phyloP scores from a whole-genome alignment of 2,797 vertebrate genomes.

The Hylomyscus alleni region DNA sequence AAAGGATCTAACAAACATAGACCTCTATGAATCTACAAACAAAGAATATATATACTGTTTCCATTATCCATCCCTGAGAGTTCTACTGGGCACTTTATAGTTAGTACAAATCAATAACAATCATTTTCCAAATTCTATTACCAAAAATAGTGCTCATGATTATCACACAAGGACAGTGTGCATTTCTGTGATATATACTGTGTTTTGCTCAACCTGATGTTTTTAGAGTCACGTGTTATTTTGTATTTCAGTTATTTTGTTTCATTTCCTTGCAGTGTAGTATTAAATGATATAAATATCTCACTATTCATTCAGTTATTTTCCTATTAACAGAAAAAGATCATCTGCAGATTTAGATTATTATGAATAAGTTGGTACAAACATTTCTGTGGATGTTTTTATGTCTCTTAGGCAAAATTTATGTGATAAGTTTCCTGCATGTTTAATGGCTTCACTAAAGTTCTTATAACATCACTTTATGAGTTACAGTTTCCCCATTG shows the following conservation, averaged over 20 bases:
- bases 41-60: constrained; percentile 19
- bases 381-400: background rate
- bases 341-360: constrained; percentile 29
- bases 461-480: constrained; percentile 25
- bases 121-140: constrained; percentile 34
- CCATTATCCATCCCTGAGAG: background rate
- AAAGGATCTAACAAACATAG: background rate
- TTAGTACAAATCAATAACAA: background rate
- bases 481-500: background rate
- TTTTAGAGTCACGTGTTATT: background rate
- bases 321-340: constrained; percentile 15
- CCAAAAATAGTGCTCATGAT: constrained; percentile 10
- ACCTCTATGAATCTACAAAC: background rate
- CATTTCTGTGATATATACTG: background rate
- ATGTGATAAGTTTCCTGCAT: background rate
- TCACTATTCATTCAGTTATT: background rate
- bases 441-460: background rate
- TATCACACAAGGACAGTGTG: background rate
- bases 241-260: constrained; percentile 43
- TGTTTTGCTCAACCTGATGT: background rate
- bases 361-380: background rate
- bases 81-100: constrained; percentile 4
- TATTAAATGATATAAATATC: background rate
- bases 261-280: constrained; percentile 15
- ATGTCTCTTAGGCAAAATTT: background rate